Base-by-base conservation (phyloP, 2,113 vertebrate genomes). In the Apodemus speciosus region DNA sequence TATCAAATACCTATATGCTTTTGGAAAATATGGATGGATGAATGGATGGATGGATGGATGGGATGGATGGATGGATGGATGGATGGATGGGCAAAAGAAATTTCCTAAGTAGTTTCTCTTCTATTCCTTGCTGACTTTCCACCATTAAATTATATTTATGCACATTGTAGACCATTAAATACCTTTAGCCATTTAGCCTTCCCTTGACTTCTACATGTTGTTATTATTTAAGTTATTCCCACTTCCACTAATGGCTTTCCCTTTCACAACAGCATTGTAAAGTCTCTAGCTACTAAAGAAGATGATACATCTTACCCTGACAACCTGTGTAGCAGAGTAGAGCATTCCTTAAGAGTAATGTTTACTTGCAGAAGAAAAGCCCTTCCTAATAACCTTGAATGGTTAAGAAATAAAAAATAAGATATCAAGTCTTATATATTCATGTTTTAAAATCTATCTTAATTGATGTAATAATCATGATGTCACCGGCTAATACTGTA, bases 361-460 rank as follows among this genome's bases (percentile, higher is more conserved):
- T 75, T 91, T 49, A 68, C 10, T 94, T 80, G 11, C 2, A 66
- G 60, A 93, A 79, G 25, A 92, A 93, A 91, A 18, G 43, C 10
- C 21, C 53, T 94, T 92, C 53, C 77, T 10, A 87, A 32, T 80
- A 93, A 95, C 3, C n/a, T 93, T 69, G 80, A 94, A 81, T 62
- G 84, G 80, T 88, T 94, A 32, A 83, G 23, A 75, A 86, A 88
- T 49, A 32, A 79, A 76, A 8, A 8, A 94, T 1, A 91, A 6
- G 5, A 53, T 73, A 93, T 14, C 9, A 27, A 6, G 35, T 92
- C 21, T 64, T 62, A 0, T n/a, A 76, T 77, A 3, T 27, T 81
- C 93, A 38, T 75, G 43, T 88, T 89, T 90, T 86, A n/a, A 95
- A 94, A 77, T 68, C 3, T 30, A 46, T 51, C 79, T 95, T 68